Evolutionary conservation across 2,797 vertebrate genomes (phyloP).

Genomic region (Anguilla marmorata): DNA sequence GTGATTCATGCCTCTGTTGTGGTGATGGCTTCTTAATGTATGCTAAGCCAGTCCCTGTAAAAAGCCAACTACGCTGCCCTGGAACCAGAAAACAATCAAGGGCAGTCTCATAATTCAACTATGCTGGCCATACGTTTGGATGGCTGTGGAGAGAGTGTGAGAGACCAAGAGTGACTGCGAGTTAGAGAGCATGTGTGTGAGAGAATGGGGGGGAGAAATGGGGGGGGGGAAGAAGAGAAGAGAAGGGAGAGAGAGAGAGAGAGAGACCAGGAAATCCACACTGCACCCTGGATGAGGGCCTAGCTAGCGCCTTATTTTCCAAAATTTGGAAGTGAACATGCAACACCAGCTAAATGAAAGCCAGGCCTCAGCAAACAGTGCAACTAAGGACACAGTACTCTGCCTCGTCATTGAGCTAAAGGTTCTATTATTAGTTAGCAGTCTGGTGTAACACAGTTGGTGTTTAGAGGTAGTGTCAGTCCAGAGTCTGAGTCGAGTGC

Average conservation of each 20-base stretch:
- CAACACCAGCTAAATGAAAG: slow-evolving; percentile 16
- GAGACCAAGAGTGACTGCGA: background rate
- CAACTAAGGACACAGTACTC: slow-evolving; percentile 32
- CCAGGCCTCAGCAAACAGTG: slow-evolving; percentile 28
- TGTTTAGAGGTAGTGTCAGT: slow-evolving; percentile 37
- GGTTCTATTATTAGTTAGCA: slow-evolving; percentile 53
- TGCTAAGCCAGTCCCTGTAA: background rate
- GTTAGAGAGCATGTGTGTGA: background rate
- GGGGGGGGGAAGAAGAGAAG: too few species aligned
- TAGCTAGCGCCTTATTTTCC: background rate
- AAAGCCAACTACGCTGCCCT: background rate
- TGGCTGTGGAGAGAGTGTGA: background rate
- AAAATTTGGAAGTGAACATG: background rate
- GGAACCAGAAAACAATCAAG: background rate
- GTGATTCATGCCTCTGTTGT: background rate
- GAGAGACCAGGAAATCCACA: background rate
- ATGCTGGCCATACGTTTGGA: background rate
- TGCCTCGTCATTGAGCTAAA: slow-evolving; percentile 34
- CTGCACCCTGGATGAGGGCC: background rate
- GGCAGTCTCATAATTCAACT: background rate
- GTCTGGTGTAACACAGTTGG: slow-evolving; percentile 44
- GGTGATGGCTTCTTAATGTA: background rate
- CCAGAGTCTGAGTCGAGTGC: slow-evolving; percentile 27
- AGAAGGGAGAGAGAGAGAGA: too few species aligned
- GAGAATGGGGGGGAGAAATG: too few species aligned